Conservation (phyloP, 2,113 vertebrate genomes). For the Sturnus vulgaris region DNA sequence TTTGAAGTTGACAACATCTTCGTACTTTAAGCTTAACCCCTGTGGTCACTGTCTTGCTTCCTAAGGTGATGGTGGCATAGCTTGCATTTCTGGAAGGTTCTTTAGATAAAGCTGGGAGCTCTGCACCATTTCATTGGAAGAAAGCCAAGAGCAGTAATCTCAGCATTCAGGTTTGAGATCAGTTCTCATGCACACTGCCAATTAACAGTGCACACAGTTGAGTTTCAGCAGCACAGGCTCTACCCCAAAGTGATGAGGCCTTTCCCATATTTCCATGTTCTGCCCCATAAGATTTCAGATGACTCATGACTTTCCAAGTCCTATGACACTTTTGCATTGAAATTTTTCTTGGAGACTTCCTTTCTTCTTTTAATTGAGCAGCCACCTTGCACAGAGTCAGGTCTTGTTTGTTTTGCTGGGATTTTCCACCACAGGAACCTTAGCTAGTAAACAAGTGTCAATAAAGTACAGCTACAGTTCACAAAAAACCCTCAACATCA, state of each 20-base stretch:
- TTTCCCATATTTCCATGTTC: not conserved
- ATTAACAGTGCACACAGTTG: not conserved
- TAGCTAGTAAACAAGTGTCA: not conserved
- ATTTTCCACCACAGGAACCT: not conserved
- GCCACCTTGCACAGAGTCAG: not conserved
- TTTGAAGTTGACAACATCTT: not conserved
- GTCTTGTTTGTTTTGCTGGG: not conserved
- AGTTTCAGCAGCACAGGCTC: not conserved
- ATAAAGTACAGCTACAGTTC: not conserved
- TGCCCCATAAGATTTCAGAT: not conserved
- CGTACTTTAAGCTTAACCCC: not conserved
- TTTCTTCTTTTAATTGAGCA: not conserved
- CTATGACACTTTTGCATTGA: not conserved
- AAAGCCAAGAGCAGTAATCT: not conserved
- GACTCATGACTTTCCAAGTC: not conserved
- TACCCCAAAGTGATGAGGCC: not conserved
- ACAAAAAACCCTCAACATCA: not conserved
- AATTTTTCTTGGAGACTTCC: not conserved
- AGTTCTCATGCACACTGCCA: not conserved
- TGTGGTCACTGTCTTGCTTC: not conserved
- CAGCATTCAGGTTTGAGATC: not conserved
- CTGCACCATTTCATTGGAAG: not conserved
- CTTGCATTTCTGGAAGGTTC: not conserved
- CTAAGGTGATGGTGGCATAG: not conserved
- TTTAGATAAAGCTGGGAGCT: not conserved